Evolutionary conservation across 2,797 vertebrate genomes (phyloP).

Genomic region (Hydrolagus colliei): DNA sequence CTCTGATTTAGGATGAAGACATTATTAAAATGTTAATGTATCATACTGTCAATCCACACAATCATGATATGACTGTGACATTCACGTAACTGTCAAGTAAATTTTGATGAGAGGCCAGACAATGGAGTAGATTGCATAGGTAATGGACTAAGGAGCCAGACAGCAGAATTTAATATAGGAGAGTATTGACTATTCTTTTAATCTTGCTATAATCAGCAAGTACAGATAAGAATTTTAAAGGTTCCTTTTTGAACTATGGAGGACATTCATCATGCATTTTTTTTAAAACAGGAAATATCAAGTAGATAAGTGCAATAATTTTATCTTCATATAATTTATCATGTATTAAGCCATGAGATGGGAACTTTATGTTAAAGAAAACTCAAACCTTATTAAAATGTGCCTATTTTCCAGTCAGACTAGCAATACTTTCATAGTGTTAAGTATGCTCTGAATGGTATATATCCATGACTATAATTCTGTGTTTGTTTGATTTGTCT

Average conservation of each 20-base stretch:
- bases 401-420: too few relatives aligned
- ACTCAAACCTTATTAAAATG: too few relatives aligned
- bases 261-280: constrained; percentile 39
- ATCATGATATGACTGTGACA: constrained; percentile 20
- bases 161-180: constrained; percentile 40
- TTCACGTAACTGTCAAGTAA: constrained; percentile 9
- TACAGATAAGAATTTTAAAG: constrained; percentile 36
- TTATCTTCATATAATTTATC: not conserved
- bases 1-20: not conserved
- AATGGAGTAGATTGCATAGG: constrained; percentile 37
- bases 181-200: constrained; percentile 40
- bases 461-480: too few relatives aligned
- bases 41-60: constrained; percentile 21
- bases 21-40: constrained; percentile 24
- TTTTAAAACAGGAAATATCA: not conserved
- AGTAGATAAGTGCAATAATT: not conserved
- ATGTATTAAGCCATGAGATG: too few relatives aligned
- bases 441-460: too few relatives aligned
- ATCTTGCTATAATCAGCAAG: constrained; percentile 37
- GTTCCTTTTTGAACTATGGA: constrained; percentile 37
- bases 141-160: constrained; percentile 39
- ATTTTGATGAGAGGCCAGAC: constrained; percentile 32
- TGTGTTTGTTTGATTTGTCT: too few relatives aligned
- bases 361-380: too few relatives aligned
- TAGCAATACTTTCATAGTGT: too few relatives aligned